Evolutionary conservation across 2,888 invertebrate species (phyloP).

Genomic region (Sipha maydis): DNA sequence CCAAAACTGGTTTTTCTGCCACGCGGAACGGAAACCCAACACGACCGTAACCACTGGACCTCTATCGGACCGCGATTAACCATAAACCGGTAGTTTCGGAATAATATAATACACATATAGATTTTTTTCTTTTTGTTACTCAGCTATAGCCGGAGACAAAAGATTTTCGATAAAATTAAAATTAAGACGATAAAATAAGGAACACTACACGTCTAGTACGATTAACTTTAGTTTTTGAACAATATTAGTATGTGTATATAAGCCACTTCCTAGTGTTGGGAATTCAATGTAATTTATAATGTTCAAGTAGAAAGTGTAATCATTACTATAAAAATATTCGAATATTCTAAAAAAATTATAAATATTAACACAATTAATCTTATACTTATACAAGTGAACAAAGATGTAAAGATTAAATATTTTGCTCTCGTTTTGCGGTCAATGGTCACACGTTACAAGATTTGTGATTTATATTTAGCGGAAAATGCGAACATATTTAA

Average conservation of each 20-base stretch:
- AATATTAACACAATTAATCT: not conserved
- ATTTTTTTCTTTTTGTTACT: slow-evolving; percentile 8
- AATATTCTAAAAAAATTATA: not conserved
- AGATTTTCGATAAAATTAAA: slow-evolving; percentile 52
- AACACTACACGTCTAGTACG: slow-evolving; percentile 45
- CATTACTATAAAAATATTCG: not conserved
- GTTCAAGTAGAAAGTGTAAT: not conserved
- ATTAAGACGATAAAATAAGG: slow-evolving; percentile 44
- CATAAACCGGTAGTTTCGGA: slow-evolving; percentile 61
- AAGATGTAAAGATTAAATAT: not conserved
- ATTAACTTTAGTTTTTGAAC: slow-evolving; percentile 33
- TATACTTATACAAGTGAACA: not conserved
- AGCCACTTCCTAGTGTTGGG: not conserved
- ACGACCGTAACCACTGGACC: slow-evolving; percentile 57
- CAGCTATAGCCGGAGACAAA: slow-evolving; percentile 28
- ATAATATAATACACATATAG: slow-evolving; percentile 17
- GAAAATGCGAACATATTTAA: not conserved
- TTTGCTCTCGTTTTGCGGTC: not conserved
- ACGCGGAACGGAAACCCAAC: slow-evolving; percentile 62
- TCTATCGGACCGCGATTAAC: slow-evolving; percentile 60
- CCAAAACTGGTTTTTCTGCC: slow-evolving; percentile 57
- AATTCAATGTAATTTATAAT: not conserved
- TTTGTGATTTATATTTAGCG: not conserved
- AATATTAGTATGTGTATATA: not conserved
- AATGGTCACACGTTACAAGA: not conserved